Evolutionary conservation across 2,888 invertebrate species (phyloP), one percentile per base, ranked within the genome.

Genomic region (Rhingia campestris): DNA sequence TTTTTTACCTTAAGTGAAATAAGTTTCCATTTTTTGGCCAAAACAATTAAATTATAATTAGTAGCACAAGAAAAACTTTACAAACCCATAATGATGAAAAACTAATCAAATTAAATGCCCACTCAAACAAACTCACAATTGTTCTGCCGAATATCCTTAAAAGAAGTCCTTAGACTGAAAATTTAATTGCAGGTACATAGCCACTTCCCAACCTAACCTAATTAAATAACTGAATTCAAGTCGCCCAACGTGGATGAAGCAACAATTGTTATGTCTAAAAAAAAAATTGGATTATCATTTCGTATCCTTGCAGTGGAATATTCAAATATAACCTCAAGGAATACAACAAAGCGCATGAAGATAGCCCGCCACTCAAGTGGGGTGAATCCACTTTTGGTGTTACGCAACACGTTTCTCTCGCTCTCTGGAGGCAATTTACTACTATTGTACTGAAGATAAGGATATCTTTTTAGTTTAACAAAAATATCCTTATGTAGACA

Each of bases 371-470:
- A 10, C 5, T 49, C 2, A 22, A 32, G 49, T 32, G 49, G 10
- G 49, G 10, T 51, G 59, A 51, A 70, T 51, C 41, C 59, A 63
- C 72, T 73, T 37, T 43, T 2, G 33, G 14, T 67, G 47, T 73
- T 73, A 64, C 59, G 64, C 63, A 74, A 74, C 64, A 66, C 56
- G 54, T 45, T 30, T 14, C 14, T 32, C 9, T 4, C 56, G 43
- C 9, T 39, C n/a, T 39, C 14, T 41, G 7, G 32, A 41, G 35
- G 41, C 74, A 58, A 64, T 51, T 58, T 53, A 51, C 74, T 49
- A 47, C 49, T 35, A 33, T 58, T 74, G 41, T 49, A 9, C 4
- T 32, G 9, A 32, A 32, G n/a, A 41, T 53, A 63, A 63, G 33
- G 7, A 49, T 49, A 66, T 58, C 49, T 49, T 33, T 73, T 32